Conservation (phyloP, 2,797 vertebrate genomes). For the Sebastes elongatus region DNA sequence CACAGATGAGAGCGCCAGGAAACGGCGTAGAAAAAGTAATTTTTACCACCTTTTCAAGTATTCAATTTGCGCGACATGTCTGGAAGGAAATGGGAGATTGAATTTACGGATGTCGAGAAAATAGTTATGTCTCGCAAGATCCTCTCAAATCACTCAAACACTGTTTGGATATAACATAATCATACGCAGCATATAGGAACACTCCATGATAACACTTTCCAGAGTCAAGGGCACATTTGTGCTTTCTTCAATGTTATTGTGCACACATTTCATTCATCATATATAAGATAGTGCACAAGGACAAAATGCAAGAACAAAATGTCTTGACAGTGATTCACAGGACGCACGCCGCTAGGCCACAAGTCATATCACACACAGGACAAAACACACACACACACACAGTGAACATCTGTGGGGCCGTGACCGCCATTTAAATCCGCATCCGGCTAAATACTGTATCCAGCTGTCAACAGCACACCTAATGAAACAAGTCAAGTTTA, state of each 20-base stretch:
- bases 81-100: slow-evolving; percentile 47
- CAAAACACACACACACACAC: not conserved
- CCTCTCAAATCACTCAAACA: slow-evolving; percentile 22
- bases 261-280: not conserved
- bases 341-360: not conserved
- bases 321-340: slow-evolving; percentile 25
- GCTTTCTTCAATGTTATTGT: not conserved
- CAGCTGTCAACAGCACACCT: slow-evolving; percentile 34
- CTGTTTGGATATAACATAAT: slow-evolving; percentile 21
- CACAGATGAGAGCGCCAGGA: slow-evolving; percentile 30
- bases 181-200: not conserved
- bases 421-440: slow-evolving; percentile 32
- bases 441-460: slow-evolving; percentile 12
- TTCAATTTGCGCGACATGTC: slow-evolving; percentile 62
- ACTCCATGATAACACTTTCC: not conserved
- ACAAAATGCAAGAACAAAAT: slow-evolving; percentile 11
- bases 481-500: slow-evolving; percentile 40
- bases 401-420: slow-evolving; percentile 45
- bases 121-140: not conserved
- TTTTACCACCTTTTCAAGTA: slow-evolving; percentile 37
- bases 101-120: slow-evolving; percentile 43
- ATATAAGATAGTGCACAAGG: not conserved
- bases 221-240: not conserved
- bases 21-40: slow-evolving; percentile 28
- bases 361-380: slow-evolving; percentile 12